Evolutionary conservation across 2,888 invertebrate genomes (phyloP).

Genomic region (Adela reaumurella): DNA sequence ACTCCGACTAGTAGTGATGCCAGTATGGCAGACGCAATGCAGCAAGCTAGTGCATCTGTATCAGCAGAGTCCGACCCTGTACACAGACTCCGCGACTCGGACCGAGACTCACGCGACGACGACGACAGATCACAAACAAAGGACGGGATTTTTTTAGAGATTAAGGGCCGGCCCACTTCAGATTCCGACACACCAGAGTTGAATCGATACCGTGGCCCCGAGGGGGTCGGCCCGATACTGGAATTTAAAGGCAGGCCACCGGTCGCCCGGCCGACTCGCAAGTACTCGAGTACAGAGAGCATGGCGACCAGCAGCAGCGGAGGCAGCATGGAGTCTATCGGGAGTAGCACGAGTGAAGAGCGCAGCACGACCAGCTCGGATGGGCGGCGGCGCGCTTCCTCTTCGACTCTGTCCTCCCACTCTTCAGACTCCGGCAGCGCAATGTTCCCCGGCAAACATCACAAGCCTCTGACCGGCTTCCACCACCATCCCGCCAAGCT

Average conservation of each 20-base stretch:
- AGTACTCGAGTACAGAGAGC: conserved; percentile 79
- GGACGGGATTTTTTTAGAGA: conserved; percentile 68
- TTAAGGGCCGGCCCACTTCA: conserved; percentile 66
- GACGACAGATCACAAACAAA: conserved; percentile 68
- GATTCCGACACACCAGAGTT: conserved; percentile 53
- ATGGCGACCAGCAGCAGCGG: conserved; percentile 86
- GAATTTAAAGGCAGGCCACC: conserved; percentile 62
- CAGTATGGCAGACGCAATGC: conserved; percentile 61
- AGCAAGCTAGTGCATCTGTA: conserved; percentile 34
- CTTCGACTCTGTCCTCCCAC: conserved; percentile 80
- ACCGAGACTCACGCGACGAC: conserved; percentile 58
- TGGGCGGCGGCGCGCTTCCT: conserved; percentile 79
- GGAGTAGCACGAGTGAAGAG: conserved; percentile 84
- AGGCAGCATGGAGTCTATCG: conserved; percentile 82
- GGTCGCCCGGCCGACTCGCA: conserved; percentile 50
- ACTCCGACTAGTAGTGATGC: conserved; percentile 61
- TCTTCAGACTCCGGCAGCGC: conserved; percentile 76
- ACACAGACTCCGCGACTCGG: conserved; percentile 46
- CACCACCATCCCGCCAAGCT: conserved; percentile 71
- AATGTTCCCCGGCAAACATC: conserved; percentile 56
- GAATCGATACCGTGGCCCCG: conserved; percentile 52
- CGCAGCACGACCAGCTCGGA: conserved; percentile 83
- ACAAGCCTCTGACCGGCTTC: conserved; percentile 65
- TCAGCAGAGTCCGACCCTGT: conserved; percentile 47
- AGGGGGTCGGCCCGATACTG: conserved; percentile 58